Conservation (phyloP, 92 coral and sea anemone genomes). For the Porites cylindrica region DNA sequence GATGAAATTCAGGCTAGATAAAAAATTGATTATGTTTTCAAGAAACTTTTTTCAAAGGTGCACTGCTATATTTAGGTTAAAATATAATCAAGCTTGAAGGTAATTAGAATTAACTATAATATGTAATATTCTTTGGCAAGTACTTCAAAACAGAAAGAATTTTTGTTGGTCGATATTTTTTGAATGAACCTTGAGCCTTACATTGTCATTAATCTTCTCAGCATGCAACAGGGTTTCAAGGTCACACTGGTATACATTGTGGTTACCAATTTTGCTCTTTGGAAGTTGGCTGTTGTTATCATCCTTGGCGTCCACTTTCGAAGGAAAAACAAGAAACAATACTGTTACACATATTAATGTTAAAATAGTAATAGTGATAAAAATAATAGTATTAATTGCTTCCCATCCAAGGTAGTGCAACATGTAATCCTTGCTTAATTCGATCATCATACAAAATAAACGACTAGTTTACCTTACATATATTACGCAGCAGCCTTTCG, state of each 20-base stretch:
- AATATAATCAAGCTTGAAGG: too few relatives aligned
- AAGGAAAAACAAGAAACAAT: background rate
- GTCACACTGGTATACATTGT: constrained; percentile 30
- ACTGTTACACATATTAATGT: background rate
- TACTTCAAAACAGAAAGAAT: too few relatives aligned
- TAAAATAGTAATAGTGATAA: background rate
- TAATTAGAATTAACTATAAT: too few relatives aligned
- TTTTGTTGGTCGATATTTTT: too few relatives aligned
- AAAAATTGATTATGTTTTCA: too few relatives aligned
- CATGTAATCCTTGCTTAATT: background rate
- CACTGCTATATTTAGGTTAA: too few relatives aligned
- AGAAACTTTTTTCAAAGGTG: too few relatives aligned
- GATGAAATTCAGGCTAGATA: too few relatives aligned
- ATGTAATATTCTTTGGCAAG: too few relatives aligned
- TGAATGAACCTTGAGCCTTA: too few relatives aligned
- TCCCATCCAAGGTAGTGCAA: background rate
- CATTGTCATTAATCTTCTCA: constrained; percentile 22
- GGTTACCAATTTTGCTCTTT: constrained; percentile 17
- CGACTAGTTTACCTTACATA: background rate
- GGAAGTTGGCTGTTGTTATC: constrained; percentile 17
- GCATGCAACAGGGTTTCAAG: constrained; percentile 32
- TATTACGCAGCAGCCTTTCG: background rate
- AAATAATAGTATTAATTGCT: background rate
- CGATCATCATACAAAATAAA: background rate
- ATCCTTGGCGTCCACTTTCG: constrained; percentile 10